Base-by-base conservation (phyloP, 2,113 vertebrate species). In the Dromaius novaehollandiae region DNA sequence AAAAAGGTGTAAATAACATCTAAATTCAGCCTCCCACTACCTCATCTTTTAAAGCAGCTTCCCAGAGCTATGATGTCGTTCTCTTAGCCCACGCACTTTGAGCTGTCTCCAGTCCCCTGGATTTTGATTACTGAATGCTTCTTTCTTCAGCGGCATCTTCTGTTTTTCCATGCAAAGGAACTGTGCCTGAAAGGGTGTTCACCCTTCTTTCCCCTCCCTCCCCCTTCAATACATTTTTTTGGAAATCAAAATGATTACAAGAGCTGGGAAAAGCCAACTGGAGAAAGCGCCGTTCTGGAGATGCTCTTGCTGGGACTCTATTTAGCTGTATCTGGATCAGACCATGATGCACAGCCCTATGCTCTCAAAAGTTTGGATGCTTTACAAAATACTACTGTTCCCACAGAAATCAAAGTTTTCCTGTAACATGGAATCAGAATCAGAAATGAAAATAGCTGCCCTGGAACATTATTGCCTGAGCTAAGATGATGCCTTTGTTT, bases 381-480 rank as follows among this genome's bases (percentile, higher is more conserved):
- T 88, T 91, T 92, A 94, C 89, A 93, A 88, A 96, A 93, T 76
- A 86, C n/a, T 78, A 91, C 79, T 0, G 19, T 85, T 94, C 82
- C 79, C 89, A 97, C 63, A 92, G 92, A 95, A 94, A 95, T 94
- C n/a, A 56, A 77, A 79, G 46, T 28, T 92, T 95, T 89, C 84
- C 60, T 80, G 79, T 77, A 95, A 93, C 75, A 71, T 80, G 70
- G 61, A 86, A 38, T 38, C 38, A 94, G 91, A 96, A 46, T 38
- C 73, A 90, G 74, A 93, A 94, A 93, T 89, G 6, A 94, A 94
- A 92, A 93, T 32, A 93, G 32, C 80, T 96, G 65, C 42, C 70
- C 64, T 75, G 78, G 58, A 94, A 91, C 32, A 51, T 21, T 93
- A 93, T 11, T 88, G 56, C 90, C 78, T 73, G 75, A 83, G 26